These are phyloP conservation scores for Molanna angustata DNA, from an alignment of 2,888 invertebrate genomes.

Conservation along the genomic window DNA sequence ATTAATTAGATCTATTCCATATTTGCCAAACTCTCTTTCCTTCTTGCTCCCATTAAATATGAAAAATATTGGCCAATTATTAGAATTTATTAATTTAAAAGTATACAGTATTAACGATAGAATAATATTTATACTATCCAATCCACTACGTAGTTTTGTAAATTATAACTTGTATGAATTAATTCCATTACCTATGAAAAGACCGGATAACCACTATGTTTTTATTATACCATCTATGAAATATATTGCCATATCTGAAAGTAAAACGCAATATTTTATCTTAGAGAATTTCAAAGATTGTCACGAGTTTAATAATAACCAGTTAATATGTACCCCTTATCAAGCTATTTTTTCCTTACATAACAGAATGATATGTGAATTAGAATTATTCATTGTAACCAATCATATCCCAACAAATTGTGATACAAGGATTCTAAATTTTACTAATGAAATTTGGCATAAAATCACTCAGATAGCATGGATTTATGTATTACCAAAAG, in stretches of 20 bases:
- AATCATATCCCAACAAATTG: background rate
- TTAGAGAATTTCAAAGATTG: background rate
- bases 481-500: background rate
- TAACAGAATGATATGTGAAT: background rate
- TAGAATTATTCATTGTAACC: background rate
- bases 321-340: background rate
- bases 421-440: background rate
- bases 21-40: background rate
- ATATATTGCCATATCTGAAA: constrained; percentile 1
- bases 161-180: constrained; percentile 1
- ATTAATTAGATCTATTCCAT: background rate
- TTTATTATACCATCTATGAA: background rate
- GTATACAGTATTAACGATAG: background rate
- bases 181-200: constrained; percentile 1
- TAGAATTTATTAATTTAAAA: background rate
- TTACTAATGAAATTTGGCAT: background rate
- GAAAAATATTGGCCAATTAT: background rate
- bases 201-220: background rate
- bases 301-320: background rate
- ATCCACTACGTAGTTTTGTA: background rate
- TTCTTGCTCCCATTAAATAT: background rate
- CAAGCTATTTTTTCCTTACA: background rate
- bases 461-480: background rate
- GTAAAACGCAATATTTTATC: background rate
- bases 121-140: background rate